phyloP scores from a whole-genome alignment of 2,888 invertebrate genomes.

The Eupithecia exiguata region DNA sequence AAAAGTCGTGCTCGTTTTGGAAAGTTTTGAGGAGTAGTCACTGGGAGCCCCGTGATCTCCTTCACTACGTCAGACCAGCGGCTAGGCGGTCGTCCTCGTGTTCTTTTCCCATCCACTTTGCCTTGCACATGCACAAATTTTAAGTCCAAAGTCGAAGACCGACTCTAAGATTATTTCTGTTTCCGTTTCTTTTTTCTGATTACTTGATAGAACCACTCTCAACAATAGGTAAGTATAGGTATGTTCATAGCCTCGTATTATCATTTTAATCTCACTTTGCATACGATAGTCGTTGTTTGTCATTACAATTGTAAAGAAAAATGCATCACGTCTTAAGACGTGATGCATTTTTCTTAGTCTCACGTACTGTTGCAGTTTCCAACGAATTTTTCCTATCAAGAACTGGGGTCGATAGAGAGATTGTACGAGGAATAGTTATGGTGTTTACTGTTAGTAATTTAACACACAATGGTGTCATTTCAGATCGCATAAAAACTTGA shows the following conservation, averaged over 20 bases:
- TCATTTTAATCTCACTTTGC: background rate
- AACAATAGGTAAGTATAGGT: background rate
- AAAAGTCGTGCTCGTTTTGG: no score
- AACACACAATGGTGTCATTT: background rate
- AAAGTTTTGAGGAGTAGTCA: no score
- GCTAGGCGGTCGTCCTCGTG: no score
- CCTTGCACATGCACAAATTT: no score
- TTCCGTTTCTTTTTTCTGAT: background rate
- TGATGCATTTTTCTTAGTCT: conserved; percentile 24
- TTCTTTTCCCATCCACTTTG: no score
- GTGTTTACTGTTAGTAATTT: background rate
- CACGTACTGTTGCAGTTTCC: background rate
- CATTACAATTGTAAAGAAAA: no score
- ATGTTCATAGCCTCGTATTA: background rate
- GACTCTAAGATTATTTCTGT: no score
- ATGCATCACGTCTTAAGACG: no score
- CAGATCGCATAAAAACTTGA: background rate
- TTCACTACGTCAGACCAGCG: no score
- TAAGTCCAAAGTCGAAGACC: no score
- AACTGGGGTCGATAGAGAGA: background rate
- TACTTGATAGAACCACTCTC: background rate
- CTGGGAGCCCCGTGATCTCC: no score
- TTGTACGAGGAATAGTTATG: background rate
- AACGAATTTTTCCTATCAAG: background rate
- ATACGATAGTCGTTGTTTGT: background rate